phyloP scores from a whole-genome alignment of 2,797 vertebrate species.

The Syndactyla subalaris region DNA sequence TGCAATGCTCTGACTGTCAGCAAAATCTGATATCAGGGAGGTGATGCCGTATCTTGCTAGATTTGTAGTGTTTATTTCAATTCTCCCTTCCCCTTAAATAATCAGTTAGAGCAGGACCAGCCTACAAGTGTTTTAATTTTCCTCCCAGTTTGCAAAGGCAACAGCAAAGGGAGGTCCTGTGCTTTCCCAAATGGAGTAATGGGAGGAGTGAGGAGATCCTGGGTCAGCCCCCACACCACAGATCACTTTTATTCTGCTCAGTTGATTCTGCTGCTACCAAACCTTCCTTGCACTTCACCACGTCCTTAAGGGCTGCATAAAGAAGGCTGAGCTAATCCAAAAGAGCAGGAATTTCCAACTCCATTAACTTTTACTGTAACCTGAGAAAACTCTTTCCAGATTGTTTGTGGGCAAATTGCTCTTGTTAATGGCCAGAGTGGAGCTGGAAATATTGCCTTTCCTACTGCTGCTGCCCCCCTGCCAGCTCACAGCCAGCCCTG shows the following conservation, averaged over 20 bases:
- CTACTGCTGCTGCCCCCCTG: fast-evolving
- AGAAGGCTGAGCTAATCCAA: not conserved
- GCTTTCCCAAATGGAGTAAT: not conserved
- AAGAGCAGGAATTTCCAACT: slow-evolving; percentile 6
- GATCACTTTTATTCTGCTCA: not conserved
- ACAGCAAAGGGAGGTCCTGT: not conserved
- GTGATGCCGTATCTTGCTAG: not conserved
- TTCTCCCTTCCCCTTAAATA: not conserved
- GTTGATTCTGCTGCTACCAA: not conserved
- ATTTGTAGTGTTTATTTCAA: not conserved
- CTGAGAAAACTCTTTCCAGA: slow-evolving; percentile 25
- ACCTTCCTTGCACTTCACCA: not conserved
- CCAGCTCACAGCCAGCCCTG: not conserved
- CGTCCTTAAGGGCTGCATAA: not conserved
- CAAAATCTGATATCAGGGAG: not conserved
- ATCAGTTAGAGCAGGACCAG: not conserved
- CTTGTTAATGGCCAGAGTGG: not conserved
- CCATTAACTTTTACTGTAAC: slow-evolving; percentile 31
- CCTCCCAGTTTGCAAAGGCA: not conserved
- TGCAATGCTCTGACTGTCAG: not conserved
- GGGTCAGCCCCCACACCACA: not conserved
- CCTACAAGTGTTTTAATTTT: not conserved
- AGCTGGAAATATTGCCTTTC: not conserved
- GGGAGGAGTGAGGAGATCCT: not conserved
- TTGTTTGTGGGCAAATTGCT: slow-evolving; percentile 10